Evolutionary conservation across 2,888 invertebrate species (phyloP).

Genomic region (Rhogogaster chlorosoma): DNA sequence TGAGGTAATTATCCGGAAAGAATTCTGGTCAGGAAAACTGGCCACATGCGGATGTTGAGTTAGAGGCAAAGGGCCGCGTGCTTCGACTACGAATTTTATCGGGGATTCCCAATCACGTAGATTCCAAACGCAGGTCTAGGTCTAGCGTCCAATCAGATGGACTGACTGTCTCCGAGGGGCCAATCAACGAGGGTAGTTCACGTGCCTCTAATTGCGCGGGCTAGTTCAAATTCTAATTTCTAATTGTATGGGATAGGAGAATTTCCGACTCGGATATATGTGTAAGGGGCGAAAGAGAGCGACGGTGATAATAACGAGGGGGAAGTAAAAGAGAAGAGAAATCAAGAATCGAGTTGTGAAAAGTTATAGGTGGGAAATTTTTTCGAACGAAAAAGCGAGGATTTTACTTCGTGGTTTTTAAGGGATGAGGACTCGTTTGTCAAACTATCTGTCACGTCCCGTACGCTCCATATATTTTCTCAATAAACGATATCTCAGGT

Average conservation of each 20-base stretch:
- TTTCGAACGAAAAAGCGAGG: background rate
- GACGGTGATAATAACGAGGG: background rate
- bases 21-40: conserved; percentile 70
- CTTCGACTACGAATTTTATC: conserved; percentile 67
- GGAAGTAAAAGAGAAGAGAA: background rate
- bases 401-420: background rate
- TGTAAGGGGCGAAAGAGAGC: background rate
- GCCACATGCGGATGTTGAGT: conserved; percentile 66
- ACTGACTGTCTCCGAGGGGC: conserved; percentile 62
- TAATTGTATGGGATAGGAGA: background rate
- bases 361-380: background rate
- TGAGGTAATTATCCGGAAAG: conserved; percentile 73
- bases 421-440: conserved; percentile 58
- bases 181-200: conserved; percentile 62
- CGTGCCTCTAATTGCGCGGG: conserved; percentile 61
- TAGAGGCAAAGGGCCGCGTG: conserved; percentile 69
- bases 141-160: conserved; percentile 55
- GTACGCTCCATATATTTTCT: conserved; percentile 60
- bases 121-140: conserved; percentile 53
- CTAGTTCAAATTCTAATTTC: conserved; percentile 37
- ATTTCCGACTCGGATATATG: background rate
- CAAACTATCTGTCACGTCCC: conserved; percentile 59
- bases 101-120: conserved; percentile 68
- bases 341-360: background rate
- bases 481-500: conserved; percentile 62